A percentile compares a stretch with the other conserved stretches of the same genome.
phyloP scores from a whole-genome alignment of 2,797 vertebrate species.

The Rhynchotus rufescens region DNA sequence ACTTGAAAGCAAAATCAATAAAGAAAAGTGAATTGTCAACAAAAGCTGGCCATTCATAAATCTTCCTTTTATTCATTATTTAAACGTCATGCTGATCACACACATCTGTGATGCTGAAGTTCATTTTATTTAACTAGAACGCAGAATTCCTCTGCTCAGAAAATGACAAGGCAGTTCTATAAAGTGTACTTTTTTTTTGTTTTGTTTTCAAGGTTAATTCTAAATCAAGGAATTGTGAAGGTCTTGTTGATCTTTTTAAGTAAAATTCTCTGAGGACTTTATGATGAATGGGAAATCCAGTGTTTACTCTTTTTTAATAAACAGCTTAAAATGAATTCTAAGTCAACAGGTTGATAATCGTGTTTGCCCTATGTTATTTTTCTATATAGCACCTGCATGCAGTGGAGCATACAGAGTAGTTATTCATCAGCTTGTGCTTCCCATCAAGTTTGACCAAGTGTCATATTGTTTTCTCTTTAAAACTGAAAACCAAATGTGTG shows the following conservation, averaged over 20 bases:
- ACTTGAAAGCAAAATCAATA: constrained; percentile 37
- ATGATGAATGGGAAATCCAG: neutral
- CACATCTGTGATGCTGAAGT: neutral
- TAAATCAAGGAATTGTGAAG: neutral
- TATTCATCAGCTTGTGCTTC: neutral
- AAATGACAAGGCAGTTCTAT: neutral
- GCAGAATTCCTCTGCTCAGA: neutral
- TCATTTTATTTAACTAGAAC: neutral
- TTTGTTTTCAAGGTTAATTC: neutral
- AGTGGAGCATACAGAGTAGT: neutral
- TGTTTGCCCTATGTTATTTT: neutral
- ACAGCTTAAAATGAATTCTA: rapidly evolving
- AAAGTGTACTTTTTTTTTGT: neutral
- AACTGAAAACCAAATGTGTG: neutral
- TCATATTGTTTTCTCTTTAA: neutral
- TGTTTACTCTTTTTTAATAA: neutral
- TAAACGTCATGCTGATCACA: neutral
- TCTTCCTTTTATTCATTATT: neutral
- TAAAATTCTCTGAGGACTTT: neutral
- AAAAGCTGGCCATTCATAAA: neutral
- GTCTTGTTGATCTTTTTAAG: neutral
- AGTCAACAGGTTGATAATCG: neutral
- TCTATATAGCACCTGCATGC: neutral
- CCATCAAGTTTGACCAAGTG: neutral
- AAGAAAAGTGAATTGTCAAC: constrained; percentile 40